Base-by-base conservation (phyloP, 2,113 vertebrate species). In the Centropus unirufus region DNA sequence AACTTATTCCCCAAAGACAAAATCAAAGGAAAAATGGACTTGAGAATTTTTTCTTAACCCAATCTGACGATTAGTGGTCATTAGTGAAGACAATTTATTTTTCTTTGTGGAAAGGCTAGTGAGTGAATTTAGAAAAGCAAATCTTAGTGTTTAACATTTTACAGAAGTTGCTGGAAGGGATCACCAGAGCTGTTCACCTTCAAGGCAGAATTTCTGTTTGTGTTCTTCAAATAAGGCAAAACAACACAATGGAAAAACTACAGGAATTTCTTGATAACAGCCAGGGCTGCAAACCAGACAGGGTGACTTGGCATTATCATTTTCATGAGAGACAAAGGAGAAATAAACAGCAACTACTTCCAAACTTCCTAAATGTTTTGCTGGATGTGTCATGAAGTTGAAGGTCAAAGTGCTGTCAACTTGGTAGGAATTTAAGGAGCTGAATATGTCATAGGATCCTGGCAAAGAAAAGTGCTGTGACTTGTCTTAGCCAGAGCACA, bases 191-290 rank as follows among this genome's bases (percentile, higher is more conserved):
- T 92, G 66, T 58, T 96, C 86, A 68, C 81, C 66, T 94, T 92
- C 57, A 70, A 85, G 83, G 69, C 40, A 22, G 11, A 83, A 61
- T 83, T 82, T 73, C 74, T 95, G 82, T 91, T 86, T 96, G 70
- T 92, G n/a, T 90, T 75, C 94, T 96, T 96, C 86, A 90, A 97
- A 92, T 34, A 92, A 75, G 63, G 87, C 88, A 93, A 90, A 96
- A 94, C 87, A 96, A 93, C 75, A 70, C 0, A 0, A 52, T 66
- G 77, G 95, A 95, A 96, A 95, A 69, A 80, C 42, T 64, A 95
- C 95, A 96, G 91, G 85, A 96, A 91, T 69, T 77, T 93, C 92
- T 96, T 96, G 78, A 34, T 92, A 95, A 95, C 81, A 91, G 87
- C 63, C 69, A 90, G 82, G 77, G 87, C 92, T 84, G 88, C 95